Evolutionary conservation across 2,113 vertebrate species (phyloP), one percentile per base, ranked within the genome.

Genomic region (Aplodontia rufa): DNA sequence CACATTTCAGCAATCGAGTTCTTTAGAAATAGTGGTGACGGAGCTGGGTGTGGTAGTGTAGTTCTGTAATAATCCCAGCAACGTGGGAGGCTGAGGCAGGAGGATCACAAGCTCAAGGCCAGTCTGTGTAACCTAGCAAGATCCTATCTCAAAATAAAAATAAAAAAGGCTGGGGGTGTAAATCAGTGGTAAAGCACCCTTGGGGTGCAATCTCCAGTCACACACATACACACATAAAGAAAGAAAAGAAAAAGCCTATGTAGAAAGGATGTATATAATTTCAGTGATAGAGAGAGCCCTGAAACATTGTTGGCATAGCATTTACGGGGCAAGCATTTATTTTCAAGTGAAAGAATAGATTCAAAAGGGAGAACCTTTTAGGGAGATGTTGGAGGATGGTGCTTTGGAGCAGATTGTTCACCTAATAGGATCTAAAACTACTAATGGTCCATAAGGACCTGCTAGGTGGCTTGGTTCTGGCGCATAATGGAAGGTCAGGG

Each of bases 321-420:
- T 8, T 45, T 95, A 75, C 26, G 75, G 49, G 42, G 30, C 6
- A 26, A 47, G 3, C 80, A 91, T 93, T 91, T 49, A 85, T 90
- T 94, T 90, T n/a, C 51, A 93, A 75, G 81, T 60, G 28, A 86
- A 91, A 89, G n/a, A 96, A 90, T 81, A 91, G 49, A 62, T 81
- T 42, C n/a, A 96, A 76, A 94, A 86, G 40, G 32, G 64, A 64
- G 32, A 86, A 1, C 10, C 92, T 91, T 75, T 85, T n/a, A 86
- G 35, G 30, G 32, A 84, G 82, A 81, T 35, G 35, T 16, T 75
- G 35, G 75, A n/a, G 68, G 40, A 80, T 11, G 26, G 17, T 89
- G 84, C 68, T 94, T 86, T 84, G 40, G 51, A 92, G 22, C 20
- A 85, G 37, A 86, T 4, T 53, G 30, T 51, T 32, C 7, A 79